phyloP scores from a whole-genome alignment of 2,113 vertebrate species.

The Cranoglanis bouderius region DNA sequence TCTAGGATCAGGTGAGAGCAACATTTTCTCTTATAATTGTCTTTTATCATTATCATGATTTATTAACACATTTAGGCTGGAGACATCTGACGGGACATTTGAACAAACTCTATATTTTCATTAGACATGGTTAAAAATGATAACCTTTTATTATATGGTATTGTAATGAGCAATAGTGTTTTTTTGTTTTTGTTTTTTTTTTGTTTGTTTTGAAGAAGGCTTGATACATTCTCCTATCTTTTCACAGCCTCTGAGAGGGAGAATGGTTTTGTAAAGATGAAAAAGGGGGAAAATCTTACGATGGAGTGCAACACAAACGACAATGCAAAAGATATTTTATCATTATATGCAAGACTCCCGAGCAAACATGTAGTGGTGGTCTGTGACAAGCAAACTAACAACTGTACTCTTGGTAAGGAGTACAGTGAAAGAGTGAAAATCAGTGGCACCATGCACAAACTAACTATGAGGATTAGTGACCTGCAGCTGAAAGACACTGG shows the following conservation, averaged over 20 bases:
- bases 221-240: not conserved
- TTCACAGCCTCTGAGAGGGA: not conserved
- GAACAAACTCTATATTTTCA: not conserved
- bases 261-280: not conserved
- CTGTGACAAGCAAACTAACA: not conserved
- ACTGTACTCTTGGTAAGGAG: rapidly evolving
- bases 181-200: not conserved
- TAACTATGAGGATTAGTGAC: not conserved
- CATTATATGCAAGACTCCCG: not conserved
- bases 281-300: not conserved
- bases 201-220: not conserved
- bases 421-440: not conserved
- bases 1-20: not conserved
- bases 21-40: not conserved
- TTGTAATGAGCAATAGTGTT: not conserved
- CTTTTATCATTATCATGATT: not conserved
- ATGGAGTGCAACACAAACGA: not conserved
- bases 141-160: not conserved
- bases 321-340: not conserved
- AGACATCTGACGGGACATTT: not conserved
- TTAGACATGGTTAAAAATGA: not conserved
- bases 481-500: not conserved
- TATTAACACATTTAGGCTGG: not conserved
- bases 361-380: not conserved
- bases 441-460: not conserved